Evolutionary conservation across 2,113 vertebrate genomes (phyloP), one percentile per base, ranked within the genome.

Genomic region (Fregetta grallaria): DNA sequence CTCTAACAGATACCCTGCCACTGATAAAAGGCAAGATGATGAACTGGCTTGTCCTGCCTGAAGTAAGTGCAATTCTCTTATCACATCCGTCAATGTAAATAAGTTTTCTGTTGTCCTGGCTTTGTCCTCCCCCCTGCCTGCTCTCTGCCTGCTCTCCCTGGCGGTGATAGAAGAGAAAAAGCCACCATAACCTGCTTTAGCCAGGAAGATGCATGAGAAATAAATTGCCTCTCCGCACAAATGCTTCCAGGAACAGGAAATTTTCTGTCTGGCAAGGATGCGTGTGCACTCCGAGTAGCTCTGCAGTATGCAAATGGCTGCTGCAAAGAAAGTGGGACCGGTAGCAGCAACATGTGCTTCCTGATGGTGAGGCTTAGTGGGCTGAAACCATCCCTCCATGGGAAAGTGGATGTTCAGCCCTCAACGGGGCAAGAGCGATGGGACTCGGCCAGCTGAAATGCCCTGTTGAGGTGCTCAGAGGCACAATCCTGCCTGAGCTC

Each of bases 241-340:
- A 70, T 61, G 63, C 86, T 96, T 95, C 79, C 93, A 95, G 72
- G 91, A 94, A 77, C 72, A 86, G 91, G 93, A 97, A 91, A 77
- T 86, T 53, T 96, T 90, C 55, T 86, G 58, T 86, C 86, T 92
- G 88, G 50, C 5, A 1, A 88, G 89, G 89, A 88, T 42, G 56
- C 17, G 49, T 21, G 63, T 91, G 86, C 52, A 17, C 83, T 81
- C 67, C 4, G 4, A 83, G 67, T 23, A 80, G 82, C 86, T 59
- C 63, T 79, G 90, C 75, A 53, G 44, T 1, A 45, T 92, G 67
- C 79, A 91, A 94, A 94, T 92, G 88, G 82, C 92, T 94, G 79
- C 88, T 80, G 32, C 42, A 50, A 79, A 83, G 76, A 91, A 88
- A 88, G 29, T 14, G 32, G n/a, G 75, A 66, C 50, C 1, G 0